Conservation (phyloP, 2,797 vertebrate genomes). For the Rousettus madagascariensis region DNA sequence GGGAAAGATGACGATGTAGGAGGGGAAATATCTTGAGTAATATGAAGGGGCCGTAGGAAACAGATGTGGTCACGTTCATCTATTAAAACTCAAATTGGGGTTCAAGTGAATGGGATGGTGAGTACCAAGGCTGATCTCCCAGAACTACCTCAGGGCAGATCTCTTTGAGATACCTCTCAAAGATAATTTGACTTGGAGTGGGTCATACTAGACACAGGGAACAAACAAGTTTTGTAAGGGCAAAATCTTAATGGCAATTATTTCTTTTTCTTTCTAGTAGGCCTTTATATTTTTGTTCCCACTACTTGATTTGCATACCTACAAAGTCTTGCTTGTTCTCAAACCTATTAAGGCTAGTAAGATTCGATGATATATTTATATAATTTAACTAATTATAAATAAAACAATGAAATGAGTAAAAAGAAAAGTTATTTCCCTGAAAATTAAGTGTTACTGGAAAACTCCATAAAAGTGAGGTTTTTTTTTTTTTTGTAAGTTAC, state of each 20-base stretch:
- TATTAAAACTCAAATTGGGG: neutral
- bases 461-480: neutral
- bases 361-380: neutral
- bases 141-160: neutral
- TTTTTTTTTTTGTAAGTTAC: neutral
- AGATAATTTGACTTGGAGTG: neutral
- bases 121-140: neutral
- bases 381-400: neutral
- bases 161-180: neutral
- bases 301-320: neutral
- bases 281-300: neutral
- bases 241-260: neutral
- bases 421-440: neutral
- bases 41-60: neutral
- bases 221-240: neutral
- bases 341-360: slow-evolving; percentile 2
- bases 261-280: neutral
- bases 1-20: neutral
- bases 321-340: neutral
- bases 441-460: slow-evolving; percentile 20
- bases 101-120: neutral
- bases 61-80: neutral
- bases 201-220: neutral
- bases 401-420: slow-evolving; percentile 1
- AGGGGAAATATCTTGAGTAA: neutral